phyloP scores from a whole-genome alignment of 2,113 vertebrate genomes.

The Oenanthe melanoleuca region DNA sequence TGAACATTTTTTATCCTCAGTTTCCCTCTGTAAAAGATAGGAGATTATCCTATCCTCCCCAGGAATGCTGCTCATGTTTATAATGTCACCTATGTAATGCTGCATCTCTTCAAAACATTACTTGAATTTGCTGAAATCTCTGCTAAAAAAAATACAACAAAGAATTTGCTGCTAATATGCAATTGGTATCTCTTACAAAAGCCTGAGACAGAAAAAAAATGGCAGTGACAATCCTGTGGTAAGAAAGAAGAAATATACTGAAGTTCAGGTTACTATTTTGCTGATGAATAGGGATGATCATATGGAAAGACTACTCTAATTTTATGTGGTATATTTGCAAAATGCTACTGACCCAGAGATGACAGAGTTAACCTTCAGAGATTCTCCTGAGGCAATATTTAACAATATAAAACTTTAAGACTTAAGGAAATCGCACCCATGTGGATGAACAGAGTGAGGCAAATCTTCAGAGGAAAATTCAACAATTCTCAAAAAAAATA shows the following conservation, averaged over 20 bases:
- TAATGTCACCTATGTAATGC: neutral
- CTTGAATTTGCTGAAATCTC: neutral
- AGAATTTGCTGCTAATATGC: neutral
- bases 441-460: neutral
- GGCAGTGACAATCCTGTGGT: neutral
- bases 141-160: neutral
- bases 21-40: neutral
- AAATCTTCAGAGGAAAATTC: neutral
- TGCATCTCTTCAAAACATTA: neutral
- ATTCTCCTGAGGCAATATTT: neutral
- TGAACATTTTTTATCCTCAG: neutral
- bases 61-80: neutral
- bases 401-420: neutral
- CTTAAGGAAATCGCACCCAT: neutral
- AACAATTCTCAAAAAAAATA: neutral
- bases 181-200: neutral
- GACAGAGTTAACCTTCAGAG: neutral
- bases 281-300: neutral
- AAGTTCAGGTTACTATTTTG: neutral
- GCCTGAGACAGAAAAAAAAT: neutral
- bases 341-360: neutral
- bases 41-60: neutral
- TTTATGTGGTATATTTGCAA: neutral
- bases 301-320: neutral
- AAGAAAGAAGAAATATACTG: neutral